Percentiles rank a stretch among this genome's conserved stretches.
Evolutionary conservation across 2,888 invertebrate species (phyloP).

Genomic region (Drosophila prostipennis): DNA sequence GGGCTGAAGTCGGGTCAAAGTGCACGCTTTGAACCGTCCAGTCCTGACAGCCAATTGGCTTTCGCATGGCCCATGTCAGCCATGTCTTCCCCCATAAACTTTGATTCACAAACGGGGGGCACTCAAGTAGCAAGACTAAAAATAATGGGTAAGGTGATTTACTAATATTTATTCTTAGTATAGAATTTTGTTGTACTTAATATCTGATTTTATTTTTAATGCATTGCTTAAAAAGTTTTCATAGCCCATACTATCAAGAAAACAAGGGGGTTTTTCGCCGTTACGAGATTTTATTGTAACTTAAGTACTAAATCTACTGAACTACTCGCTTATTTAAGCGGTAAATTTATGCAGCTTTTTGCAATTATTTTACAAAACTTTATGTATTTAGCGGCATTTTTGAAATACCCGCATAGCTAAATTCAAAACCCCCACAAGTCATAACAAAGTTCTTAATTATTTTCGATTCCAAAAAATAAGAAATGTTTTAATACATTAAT

Average conservation of each 20-base stretch:
- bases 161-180: too few relatives aligned
- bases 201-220: too few relatives aligned
- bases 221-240: too few relatives aligned
- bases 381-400: not conserved
- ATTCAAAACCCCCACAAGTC: too few relatives aligned
- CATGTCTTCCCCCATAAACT: not conserved
- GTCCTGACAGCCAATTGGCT: conserved; percentile 57
- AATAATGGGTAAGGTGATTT: not conserved
- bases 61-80: conserved; percentile 37
- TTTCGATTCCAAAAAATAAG: too few relatives aligned
- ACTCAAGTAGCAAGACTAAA: conserved; percentile 5
- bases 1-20: conserved; percentile 16
- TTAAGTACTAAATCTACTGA: not conserved
- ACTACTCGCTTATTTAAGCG: not conserved
- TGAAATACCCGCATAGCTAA: too few relatives aligned
- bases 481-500: too few relatives aligned
- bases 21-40: conserved; percentile 36
- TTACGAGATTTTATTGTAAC: too few relatives aligned
- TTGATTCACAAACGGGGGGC: not conserved
- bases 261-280: too few relatives aligned
- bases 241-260: too few relatives aligned
- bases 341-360: not conserved
- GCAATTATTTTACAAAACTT: not conserved
- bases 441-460: too few relatives aligned
- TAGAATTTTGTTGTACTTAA: too few relatives aligned